Base-by-base conservation (phyloP, 2,113 vertebrate genomes). In the Sardina pilchardus region DNA sequence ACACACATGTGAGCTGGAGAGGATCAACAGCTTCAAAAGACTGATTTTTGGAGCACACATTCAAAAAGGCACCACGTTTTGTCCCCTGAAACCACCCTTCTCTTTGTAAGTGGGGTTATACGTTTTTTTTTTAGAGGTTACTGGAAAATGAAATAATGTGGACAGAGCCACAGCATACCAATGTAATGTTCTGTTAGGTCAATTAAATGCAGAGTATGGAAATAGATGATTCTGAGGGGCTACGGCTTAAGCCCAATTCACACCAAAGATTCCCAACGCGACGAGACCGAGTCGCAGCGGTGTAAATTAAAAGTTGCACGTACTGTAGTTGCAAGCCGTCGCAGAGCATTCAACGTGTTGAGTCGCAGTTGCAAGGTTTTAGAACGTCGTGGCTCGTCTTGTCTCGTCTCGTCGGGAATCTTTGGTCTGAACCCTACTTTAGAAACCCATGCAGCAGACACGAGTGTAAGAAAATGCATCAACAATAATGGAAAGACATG, bases 1-100 rank as follows among this genome's bases (percentile, higher is more conserved):
- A 36, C 30, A 78, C 71, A 78, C 71, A 36, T 36, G 6, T 78
- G 34, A 78, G 30, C 71, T 78, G 71, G 71, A 67, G 30, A 78
- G 30, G 19, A 75, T 75, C 67, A 34, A 30, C 67, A 75, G 67
- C 30, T 30, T 39, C 71, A 36, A 78, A 78, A 78, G 71, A 78
- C 71, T 78, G 71, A 78, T 78, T 78, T 78, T 36, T 78, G 71
- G 71, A 78, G 30, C 71, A 78, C 30, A 78, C 71, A 78, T 78
- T 78, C 71, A 78, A 78, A 78, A 78, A 78, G 71, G 71, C 71
- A 78, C 71, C 36, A 30, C 30, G 71, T 78, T 78, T 78, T 78
- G 71, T 78, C 71, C 71, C 71, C 71, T 78, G 71, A 78, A 78
- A 78, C 71, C 71, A 78, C 71, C 71, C 30, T 78, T 78, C 34